A percentile compares a stretch with the other conserved stretches of the same genome.
Evolutionary conservation across 2,888 invertebrate genomes (phyloP).

Genomic region (Anagyrus pseudococci): DNA sequence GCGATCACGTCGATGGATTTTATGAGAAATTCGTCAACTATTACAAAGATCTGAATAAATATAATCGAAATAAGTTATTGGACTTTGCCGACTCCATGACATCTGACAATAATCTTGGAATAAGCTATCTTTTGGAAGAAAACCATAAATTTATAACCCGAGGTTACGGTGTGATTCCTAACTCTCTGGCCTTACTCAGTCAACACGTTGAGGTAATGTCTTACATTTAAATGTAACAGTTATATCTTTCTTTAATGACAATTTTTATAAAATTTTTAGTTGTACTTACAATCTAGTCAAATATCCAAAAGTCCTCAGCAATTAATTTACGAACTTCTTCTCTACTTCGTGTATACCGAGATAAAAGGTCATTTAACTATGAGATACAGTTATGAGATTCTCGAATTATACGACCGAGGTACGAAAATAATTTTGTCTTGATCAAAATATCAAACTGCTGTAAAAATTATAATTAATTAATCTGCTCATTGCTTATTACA

Average conservation of each 20-base stretch:
- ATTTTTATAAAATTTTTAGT: too few species aligned
- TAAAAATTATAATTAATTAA: not conserved
- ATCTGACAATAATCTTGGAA: not conserved
- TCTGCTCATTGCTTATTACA: too few species aligned
- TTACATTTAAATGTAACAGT: not conserved
- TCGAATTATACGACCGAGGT: not conserved
- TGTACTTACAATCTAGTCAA: not conserved
- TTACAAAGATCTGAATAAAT: constrained; percentile 10
- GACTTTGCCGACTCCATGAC: not conserved
- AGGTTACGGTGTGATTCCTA: not conserved
- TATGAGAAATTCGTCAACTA: not conserved
- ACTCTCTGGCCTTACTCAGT: not conserved
- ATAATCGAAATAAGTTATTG: not conserved
- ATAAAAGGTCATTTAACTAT: constrained; percentile 1
- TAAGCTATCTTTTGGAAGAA: not conserved
- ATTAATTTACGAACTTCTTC: not conserved
- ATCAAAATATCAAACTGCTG: not conserved
- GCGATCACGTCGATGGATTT: not conserved
- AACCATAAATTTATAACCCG: not conserved
- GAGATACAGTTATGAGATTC: not conserved
- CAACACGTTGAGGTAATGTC: not conserved
- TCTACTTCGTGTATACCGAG: not conserved
- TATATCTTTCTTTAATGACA: too few species aligned
- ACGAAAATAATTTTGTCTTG: too few species aligned
- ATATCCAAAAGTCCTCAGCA: constrained; percentile 6